phyloP scores from a whole-genome alignment of 2,113 vertebrate species.

The Scomber colias region DNA sequence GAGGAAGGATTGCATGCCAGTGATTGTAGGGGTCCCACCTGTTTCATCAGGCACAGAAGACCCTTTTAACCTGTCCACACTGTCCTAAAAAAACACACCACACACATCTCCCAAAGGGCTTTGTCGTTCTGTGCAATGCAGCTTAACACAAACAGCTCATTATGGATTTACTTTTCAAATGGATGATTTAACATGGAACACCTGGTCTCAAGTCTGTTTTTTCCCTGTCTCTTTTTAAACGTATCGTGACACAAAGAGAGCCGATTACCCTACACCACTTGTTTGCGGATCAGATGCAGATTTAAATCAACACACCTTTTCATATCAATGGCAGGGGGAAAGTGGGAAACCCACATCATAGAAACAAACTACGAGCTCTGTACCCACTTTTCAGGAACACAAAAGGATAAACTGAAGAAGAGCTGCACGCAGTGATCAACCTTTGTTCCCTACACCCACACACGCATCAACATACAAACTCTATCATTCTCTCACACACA shows the following conservation, averaged over 20 bases:
- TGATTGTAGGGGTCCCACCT: conserved; percentile 77
- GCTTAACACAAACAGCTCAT: conserved; percentile 16
- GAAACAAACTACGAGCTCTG: neutral
- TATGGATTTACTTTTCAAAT: conserved; percentile 41
- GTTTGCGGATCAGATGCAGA: conserved; percentile 38
- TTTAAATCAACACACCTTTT: conserved; percentile 46
- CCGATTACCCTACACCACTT: conserved; percentile 6
- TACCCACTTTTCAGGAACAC: conserved; percentile 64
- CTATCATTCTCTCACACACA: conserved; percentile 16
- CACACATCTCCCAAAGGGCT: conserved; percentile 16
- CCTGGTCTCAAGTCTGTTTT: conserved; percentile 36
- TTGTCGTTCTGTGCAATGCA: conserved; percentile 24
- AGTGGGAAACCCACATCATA: conserved; percentile 22
- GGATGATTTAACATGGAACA: conserved; percentile 33
- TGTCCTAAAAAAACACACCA: conserved; percentile 21
- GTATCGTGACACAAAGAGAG: conserved; percentile 21
- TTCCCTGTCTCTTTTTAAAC: conserved; percentile 22
- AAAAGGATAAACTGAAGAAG: conserved; percentile 50
- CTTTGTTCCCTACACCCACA: conserved; percentile 51
- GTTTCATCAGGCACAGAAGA: conserved; percentile 72
- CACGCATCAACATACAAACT: conserved; percentile 19
- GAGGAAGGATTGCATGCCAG: conserved; percentile 60
- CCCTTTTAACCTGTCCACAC: conserved; percentile 65
- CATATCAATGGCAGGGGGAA: conserved; percentile 1
- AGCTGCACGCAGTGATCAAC: conserved; percentile 46